A percentile compares a stretch with the other conserved stretches of the same genome.
Conservation (phyloP, 1,140 invertebrate species). For the Brachionus angularis region DNA sequence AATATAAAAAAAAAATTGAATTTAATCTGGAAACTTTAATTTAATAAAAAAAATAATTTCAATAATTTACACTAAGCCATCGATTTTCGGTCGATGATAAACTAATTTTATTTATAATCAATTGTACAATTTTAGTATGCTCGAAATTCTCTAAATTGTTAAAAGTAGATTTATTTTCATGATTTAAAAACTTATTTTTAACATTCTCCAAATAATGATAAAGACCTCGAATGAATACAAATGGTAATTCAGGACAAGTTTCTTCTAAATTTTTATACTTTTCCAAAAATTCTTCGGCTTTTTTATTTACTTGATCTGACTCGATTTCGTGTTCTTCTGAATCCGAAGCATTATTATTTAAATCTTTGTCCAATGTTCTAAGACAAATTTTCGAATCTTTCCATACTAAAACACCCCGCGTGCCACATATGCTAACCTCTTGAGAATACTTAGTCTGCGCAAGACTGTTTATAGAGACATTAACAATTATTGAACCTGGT, state of each 20-base stretch:
- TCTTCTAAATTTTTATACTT: slow-evolving; percentile 16
- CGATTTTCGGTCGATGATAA: slow-evolving; percentile 22
- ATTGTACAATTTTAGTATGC: slow-evolving; percentile 6
- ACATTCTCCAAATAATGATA: slow-evolving; percentile 12
- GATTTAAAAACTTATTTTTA: slow-evolving; percentile 30
- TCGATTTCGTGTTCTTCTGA: not conserved
- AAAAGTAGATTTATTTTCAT: not conserved
- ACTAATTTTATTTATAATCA: not conserved
- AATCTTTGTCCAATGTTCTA: not conserved
- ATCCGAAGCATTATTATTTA: not conserved
- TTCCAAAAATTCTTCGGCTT: not conserved
- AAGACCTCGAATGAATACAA: slow-evolving; percentile 19
- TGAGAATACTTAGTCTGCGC: slow-evolving; percentile 22
- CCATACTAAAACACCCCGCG: slow-evolving; percentile 3
- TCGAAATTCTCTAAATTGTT: slow-evolving; percentile 16
- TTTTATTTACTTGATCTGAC: not conserved
- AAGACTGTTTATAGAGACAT: slow-evolving; percentile 18
- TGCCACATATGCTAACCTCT: slow-evolving; percentile 9
- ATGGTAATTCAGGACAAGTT: slow-evolving; percentile 8
- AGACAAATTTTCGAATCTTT: not conserved
- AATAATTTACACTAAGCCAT: slow-evolving; percentile 12
- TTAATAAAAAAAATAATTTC: slow-evolving; percentile 9
- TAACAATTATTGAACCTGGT: slow-evolving; percentile 14
- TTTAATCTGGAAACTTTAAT: not conserved
- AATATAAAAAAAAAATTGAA: not conserved